phyloP scores from a whole-genome alignment of 92 coral and sea anemone genomes.

The Porites cylindrica region DNA sequence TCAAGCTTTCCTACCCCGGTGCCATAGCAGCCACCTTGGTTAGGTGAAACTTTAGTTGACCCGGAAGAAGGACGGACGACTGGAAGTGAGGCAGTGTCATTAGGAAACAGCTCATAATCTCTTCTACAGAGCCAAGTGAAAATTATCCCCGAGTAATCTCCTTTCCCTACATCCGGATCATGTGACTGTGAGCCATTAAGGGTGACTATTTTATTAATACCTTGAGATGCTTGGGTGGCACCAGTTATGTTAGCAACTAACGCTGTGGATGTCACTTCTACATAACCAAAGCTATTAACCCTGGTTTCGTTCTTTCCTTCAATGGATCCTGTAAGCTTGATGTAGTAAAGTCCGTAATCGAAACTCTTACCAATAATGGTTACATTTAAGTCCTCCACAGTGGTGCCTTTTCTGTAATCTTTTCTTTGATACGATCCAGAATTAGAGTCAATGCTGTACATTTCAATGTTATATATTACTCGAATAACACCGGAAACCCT shows the following conservation, averaged over 20 bases:
- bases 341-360: constrained; percentile 70
- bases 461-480: constrained; percentile 23
- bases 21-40: constrained; percentile 85
- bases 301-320: constrained; percentile 48
- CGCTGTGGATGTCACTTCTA: constrained; percentile 66
- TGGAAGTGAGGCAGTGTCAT: constrained; percentile 64
- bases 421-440: constrained; percentile 35
- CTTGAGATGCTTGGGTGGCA: constrained; percentile 59
- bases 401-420: constrained; percentile 9
- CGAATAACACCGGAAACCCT: background rate
- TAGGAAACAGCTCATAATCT: constrained; percentile 67
- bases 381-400: constrained; percentile 5
- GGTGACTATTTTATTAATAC: constrained; percentile 36
- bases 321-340: constrained; percentile 59
- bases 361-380: constrained; percentile 54
- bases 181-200: constrained; percentile 73
- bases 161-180: constrained; percentile 83
- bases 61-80: constrained; percentile 54
- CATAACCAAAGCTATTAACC: constrained; percentile 57
- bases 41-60: background rate
- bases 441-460: constrained; percentile 44
- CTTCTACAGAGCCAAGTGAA: constrained; percentile 90
- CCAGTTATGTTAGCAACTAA: constrained; percentile 74
- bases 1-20: constrained; percentile 73
- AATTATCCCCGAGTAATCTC: constrained; percentile 64